A percentile compares a stretch with the other conserved stretches of the same genome.
phyloP scores from a whole-genome alignment of 1,140 invertebrate species.

The Chlorops oryzae region DNA sequence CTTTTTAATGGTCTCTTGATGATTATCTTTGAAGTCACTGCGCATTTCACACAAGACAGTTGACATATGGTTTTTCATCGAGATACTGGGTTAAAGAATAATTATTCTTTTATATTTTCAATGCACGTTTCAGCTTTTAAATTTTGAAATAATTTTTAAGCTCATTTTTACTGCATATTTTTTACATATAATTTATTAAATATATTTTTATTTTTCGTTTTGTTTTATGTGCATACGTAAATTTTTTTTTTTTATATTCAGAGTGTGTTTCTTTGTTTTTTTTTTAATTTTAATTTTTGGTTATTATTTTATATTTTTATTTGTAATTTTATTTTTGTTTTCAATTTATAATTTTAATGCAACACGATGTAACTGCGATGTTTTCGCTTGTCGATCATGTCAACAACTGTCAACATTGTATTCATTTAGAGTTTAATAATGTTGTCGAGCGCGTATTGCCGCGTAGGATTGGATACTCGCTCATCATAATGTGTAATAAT shows the following conservation, averaged over 20 bases:
- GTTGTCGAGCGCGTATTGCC: too few relatives aligned
- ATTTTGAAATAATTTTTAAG: too few relatives aligned
- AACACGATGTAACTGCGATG: slow-evolving; percentile 5
- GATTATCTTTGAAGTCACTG: slow-evolving; percentile 48
- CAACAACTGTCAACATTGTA: slow-evolving; percentile 20
- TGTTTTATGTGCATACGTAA: background rate
- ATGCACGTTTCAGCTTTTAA: too few relatives aligned
- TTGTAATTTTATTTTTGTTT: slow-evolving; percentile 4
- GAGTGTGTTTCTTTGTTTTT: background rate
- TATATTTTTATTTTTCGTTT: background rate
- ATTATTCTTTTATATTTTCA: too few relatives aligned
- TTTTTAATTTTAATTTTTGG: background rate
- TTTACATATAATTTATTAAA: too few relatives aligned
- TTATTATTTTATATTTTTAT: slow-evolving; percentile 2
- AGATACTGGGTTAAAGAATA: too few relatives aligned
- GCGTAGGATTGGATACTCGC: too few relatives aligned
- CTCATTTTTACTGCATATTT: too few relatives aligned
- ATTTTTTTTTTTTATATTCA: too few relatives aligned
- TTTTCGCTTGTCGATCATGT: slow-evolving; percentile 16
- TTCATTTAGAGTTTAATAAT: slow-evolving; percentile 14
- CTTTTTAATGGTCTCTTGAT: slow-evolving; percentile 49
- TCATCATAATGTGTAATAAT: slow-evolving; percentile 12
- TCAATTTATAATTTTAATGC: slow-evolving; percentile 12
- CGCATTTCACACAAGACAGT: slow-evolving; percentile 47
- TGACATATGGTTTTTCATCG: slow-evolving; percentile 44